Base-by-base conservation (phyloP, 2,113 vertebrate genomes). In the Turdus rufiventris region DNA sequence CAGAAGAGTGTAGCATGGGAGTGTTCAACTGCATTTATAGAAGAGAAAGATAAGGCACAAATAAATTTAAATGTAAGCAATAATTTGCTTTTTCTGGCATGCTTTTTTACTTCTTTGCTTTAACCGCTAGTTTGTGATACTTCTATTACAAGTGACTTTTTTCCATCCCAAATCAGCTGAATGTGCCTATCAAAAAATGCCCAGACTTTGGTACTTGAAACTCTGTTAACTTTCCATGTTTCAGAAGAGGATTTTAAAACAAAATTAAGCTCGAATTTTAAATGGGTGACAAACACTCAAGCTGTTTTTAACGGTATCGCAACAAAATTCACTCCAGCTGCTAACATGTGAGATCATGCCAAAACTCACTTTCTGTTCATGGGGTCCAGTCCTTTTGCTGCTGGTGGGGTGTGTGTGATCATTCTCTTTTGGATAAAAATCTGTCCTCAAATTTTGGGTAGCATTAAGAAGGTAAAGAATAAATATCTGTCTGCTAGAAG, bases 301-400 rank as follows among this genome's bases (percentile, higher is more conserved):
- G 92, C 87, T 92, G 89, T 48, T 94, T 82, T 74, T 85, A 93
- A 91, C 76, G 34, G 63, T 81, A 93, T 94, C 2, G 1, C 66
- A 93, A 48, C 65, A 51, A 90, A 95, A 95, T 95, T 91, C 61
- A 29, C 75, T 93, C 74, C 81, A 92, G 94, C 84, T 96, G 93
- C 72, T 88, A 53, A 78, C 12, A 57, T 0, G 1, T 83, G 89
- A 72, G 75, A 38, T 80, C 8, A 10, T 76, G 83, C 94, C 92
- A 95, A 93, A 80, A 89, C 85, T 94, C 92, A 65, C 91, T 93
- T 95, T 92, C 90, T 89, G 78, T 82, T 91, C 67, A 17, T 43
- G 80, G 72, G 77, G 61, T 53, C 51, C 65, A 19, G 78, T 67
- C 72, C 63, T 93, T 85, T 91, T 1, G 0, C 56, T 87, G 89